Base-by-base conservation (phyloP, 2,797 vertebrate genomes). In the Meriones psammophilus region DNA sequence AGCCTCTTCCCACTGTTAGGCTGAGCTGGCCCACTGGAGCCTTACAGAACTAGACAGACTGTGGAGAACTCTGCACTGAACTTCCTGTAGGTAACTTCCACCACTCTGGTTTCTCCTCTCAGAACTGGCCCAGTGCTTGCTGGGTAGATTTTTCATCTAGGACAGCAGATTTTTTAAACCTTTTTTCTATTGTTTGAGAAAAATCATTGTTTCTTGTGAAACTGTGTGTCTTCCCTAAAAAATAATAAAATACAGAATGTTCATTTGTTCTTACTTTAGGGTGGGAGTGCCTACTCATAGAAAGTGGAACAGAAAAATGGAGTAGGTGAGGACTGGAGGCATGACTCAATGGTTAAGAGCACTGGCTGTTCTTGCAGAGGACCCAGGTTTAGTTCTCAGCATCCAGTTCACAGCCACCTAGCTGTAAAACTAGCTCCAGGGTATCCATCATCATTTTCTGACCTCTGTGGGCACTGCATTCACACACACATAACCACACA, bases 121-220 rank as follows among this genome's bases (percentile, higher is more conserved):
- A n/a, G 77, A 95, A 95, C 46, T 68, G 93, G 26, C 83, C 66
- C 60, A 33, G 15, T 93, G 46, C 62, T 94, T 88, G 62, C 91
- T 97, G 87, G 96, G 93, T 92, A 94, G 90, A 89, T 88, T 94
- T 94, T 89, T 92, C 77, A 96, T 89, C 33, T 36, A 94, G 84
- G 92, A 95, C 33, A 89, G 30, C 77, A 89, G 89, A 73, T 71
- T 87, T 17, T 89, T 94, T 96, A 60, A 50, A 73, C 46, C 33
- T 22, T 89, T 94, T 97, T 97, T 97, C 71, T 96, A 91, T 95
- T 89, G 54, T 95, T 96, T 94, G 39, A 79, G 83, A 89, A 97
- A 94, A 95, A 89, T 94, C 92, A 94, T 15, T 94, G 71, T 94
- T 95, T 97, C 91, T 96, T 28, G 17, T 94, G 58, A 94, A 96